A percentile compares a stretch with the other conserved stretches of the same genome.
Evolutionary conservation across 2,113 vertebrate genomes (phyloP).

Genomic region (Thryonomys swinderianus): DNA sequence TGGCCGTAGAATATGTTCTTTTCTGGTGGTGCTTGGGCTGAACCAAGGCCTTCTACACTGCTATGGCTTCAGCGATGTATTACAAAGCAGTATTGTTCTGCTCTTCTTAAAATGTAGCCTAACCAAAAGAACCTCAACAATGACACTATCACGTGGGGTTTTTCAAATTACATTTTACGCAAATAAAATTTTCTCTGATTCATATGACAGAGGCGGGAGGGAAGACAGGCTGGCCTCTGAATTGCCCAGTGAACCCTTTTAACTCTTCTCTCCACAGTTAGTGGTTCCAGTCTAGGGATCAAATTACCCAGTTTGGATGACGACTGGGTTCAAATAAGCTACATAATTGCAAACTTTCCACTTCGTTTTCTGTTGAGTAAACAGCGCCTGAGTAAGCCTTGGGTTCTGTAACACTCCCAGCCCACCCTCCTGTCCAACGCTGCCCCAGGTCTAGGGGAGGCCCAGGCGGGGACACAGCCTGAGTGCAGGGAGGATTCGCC

Average conservation of each 20-base stretch:
- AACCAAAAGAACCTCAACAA: constrained; percentile 10
- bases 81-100: neutral
- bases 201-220: no score
- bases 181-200: neutral
- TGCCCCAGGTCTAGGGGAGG: neutral
- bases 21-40: no score
- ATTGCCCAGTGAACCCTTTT: neutral
- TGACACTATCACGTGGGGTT: neutral
- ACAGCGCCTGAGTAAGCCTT: neutral
- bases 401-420: neutral
- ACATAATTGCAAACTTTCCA: constrained; percentile 59
- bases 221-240: neutral
- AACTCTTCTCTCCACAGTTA: neutral
- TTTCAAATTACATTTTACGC: neutral
- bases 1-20: neutral
- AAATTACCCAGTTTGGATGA: constrained; percentile 32
- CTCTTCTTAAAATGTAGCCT: constrained; percentile 13
- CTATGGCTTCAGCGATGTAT: neutral
- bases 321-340: constrained; percentile 23
- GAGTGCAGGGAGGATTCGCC: neutral
- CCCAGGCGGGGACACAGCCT: no score
- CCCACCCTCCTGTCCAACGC: neutral
- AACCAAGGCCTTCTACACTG: no score
- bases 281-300: neutral
- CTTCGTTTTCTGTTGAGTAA: constrained; percentile 45